phyloP scores from a whole-genome alignment of 2,888 invertebrate species.

The Morpho helenor region DNA sequence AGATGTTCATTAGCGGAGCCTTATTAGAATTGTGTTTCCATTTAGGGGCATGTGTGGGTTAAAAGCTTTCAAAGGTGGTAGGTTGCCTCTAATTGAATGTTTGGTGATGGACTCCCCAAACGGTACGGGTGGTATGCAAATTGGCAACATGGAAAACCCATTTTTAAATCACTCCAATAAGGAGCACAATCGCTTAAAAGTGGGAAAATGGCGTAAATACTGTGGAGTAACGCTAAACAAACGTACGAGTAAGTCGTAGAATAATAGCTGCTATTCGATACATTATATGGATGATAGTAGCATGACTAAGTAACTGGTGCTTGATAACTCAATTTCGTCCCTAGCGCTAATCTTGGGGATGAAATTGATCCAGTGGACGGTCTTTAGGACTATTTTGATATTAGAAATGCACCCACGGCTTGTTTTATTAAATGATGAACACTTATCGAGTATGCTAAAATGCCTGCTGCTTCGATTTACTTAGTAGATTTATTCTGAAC shows the following conservation, averaged over 20 bases:
- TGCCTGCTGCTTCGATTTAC: too few species aligned
- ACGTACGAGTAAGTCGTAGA: constrained; percentile 20
- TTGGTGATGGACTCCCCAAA: constrained; percentile 33
- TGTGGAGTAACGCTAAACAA: constrained; percentile 25
- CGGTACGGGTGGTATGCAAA: constrained; percentile 15
- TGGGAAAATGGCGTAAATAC: background rate
- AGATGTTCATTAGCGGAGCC: constrained; percentile 24
- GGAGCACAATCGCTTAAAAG: constrained; percentile 5
- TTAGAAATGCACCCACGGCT: constrained; percentile 11
- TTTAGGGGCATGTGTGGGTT: constrained; percentile 26
- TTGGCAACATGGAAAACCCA: constrained; percentile 9
- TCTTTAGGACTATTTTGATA: constrained; percentile 28
- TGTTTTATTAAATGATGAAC: too few species aligned
- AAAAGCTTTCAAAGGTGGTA: constrained; percentile 34
- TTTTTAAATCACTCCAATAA: constrained; percentile 1
- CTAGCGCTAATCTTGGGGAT: constrained; percentile 23
- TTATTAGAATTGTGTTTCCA: constrained; percentile 35
- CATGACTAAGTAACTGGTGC: background rate
- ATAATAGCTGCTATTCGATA: constrained; percentile 24
- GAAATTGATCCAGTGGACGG: constrained; percentile 29
- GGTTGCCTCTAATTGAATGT: constrained; percentile 43
- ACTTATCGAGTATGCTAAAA: too few species aligned
- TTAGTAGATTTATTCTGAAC: too few species aligned
- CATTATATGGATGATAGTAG: background rate
- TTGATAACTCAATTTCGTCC: background rate